A percentile compares a stretch with the other conserved stretches of the same genome.
Conservation (phyloP, 2,888 invertebrate genomes). For the Theretra japonica region DNA sequence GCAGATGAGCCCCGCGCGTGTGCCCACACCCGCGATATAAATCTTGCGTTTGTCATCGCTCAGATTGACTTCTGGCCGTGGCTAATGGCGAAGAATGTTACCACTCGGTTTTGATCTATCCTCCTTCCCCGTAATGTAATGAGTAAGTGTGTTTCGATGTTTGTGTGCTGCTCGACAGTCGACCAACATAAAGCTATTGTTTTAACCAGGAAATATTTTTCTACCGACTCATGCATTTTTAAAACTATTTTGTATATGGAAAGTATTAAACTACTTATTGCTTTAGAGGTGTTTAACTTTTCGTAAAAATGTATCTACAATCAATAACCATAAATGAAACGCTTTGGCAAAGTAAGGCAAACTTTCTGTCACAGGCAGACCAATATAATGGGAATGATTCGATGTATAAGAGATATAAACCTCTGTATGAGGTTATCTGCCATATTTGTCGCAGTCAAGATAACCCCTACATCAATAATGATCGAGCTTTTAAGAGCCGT, state of each 20-base stretch:
- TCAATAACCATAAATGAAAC: too few species aligned
- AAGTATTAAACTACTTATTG: not conserved
- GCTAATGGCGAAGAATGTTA: slow-evolving; percentile 43
- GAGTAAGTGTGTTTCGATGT: slow-evolving; percentile 4
- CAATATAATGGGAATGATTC: too few species aligned
- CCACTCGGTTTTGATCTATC: slow-evolving; percentile 5
- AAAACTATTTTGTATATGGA: not conserved
- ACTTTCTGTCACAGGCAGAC: too few species aligned
- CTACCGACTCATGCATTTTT: not conserved
- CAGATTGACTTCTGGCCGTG: slow-evolving; percentile 7
- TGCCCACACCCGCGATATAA: slow-evolving; percentile 2
- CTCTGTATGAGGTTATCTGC: too few species aligned
- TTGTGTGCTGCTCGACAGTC: not conserved
- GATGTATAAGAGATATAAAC: too few species aligned
- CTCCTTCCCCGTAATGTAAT: not conserved
- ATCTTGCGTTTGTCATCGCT: slow-evolving; percentile 15
- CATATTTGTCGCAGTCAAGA: too few species aligned
- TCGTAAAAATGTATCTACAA: too few species aligned
- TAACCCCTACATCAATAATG: too few species aligned
- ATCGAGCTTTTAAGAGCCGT: too few species aligned
- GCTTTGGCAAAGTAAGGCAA: too few species aligned
- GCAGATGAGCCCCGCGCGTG: not conserved
- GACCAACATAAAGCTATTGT: not conserved
- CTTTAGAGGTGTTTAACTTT: too few species aligned
- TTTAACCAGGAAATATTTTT: not conserved